Percentiles rank a stretch among this genome's conserved stretches.
These are phyloP conservation scores for Calidris pygmaea DNA, from an alignment of 2,113 vertebrate genomes.

Conservation along the genomic window DNA sequence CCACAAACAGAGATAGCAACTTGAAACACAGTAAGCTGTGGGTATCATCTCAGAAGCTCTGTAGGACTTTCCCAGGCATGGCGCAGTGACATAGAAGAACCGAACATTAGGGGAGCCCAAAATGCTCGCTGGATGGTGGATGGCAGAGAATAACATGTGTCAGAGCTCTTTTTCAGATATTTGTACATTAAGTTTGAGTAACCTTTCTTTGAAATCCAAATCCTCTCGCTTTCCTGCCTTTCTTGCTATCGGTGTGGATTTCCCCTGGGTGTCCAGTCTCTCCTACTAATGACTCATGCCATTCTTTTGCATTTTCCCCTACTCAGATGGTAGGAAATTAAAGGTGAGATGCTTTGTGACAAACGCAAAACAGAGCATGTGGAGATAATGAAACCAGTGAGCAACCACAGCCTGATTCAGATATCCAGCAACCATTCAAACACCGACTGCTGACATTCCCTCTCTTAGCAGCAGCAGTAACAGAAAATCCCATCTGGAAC, in stretches of 20 bases:
- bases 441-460: not conserved
- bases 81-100: not conserved
- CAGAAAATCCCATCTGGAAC: not conserved
- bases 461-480: not conserved
- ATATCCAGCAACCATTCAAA: not conserved
- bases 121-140: not conserved
- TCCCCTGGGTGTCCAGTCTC: not conserved
- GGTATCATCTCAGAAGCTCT: not conserved
- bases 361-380: not conserved
- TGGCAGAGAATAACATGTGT: not conserved
- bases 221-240: not conserved
- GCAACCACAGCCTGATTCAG: not conserved
- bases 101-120: not conserved
- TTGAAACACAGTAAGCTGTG: not conserved
- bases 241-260: not conserved
- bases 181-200: not conserved
- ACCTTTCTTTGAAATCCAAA: not conserved
- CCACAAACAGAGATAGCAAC: accelerated
- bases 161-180: not conserved
- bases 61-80: not conserved
- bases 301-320: not conserved
- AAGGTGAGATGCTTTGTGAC: not conserved
- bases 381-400: not conserved
- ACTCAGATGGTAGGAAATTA: not conserved
- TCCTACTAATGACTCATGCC: not conserved